Evolutionary conservation across 2,888 invertebrate species (phyloP), one percentile per base, ranked within the genome.

Genomic region (Unio pictorum): DNA sequence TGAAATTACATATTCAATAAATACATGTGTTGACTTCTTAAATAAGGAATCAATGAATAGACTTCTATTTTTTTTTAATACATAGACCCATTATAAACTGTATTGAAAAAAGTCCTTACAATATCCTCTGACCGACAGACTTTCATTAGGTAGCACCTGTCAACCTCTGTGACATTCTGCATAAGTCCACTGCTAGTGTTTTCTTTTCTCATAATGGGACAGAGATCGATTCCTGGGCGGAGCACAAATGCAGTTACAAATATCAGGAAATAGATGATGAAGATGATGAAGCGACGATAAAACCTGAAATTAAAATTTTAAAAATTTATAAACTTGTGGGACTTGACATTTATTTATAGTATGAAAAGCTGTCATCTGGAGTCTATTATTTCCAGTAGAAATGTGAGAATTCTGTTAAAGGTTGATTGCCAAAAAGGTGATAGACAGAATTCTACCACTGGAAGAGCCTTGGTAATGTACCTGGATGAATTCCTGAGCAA

Each of bases 271-370:
- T 99, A 98, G 73, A 95, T 93, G 18, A 95, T 93, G 90, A 99
- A 99, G 68, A 96, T 92, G 75, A 95, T 94, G 89, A 99, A 97
- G 87, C 98, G 95, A 7, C 95, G 93, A 90, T 97, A 97, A 90
- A 98, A 98, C 73, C 97, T 95, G 89, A 59, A 91, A 88, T 58
- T 67, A 63, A 61, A 54, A 61, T 45, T 45, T 45, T 11, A 23
- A 23, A 23, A 23, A 23, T 34, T 3, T 15, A 15, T 0, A 45
- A 45, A 45, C 15, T 45, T 45, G 15, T 45, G 3, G 3, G 8
- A 45, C 0, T 45, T 45, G 45, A 45, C 45, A 45, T 45, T 2
- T 45, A 45, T 11, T 45, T 15, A 45, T 3, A 45, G 11, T 15
- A 45, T 45, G 3, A 45, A 11, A 23, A 59, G 20, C 59, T 59